A percentile compares a stretch with the other conserved stretches of the same genome.
Evolutionary conservation across 2,888 invertebrate species (phyloP).

Genomic region (Lithodes maja): DNA sequence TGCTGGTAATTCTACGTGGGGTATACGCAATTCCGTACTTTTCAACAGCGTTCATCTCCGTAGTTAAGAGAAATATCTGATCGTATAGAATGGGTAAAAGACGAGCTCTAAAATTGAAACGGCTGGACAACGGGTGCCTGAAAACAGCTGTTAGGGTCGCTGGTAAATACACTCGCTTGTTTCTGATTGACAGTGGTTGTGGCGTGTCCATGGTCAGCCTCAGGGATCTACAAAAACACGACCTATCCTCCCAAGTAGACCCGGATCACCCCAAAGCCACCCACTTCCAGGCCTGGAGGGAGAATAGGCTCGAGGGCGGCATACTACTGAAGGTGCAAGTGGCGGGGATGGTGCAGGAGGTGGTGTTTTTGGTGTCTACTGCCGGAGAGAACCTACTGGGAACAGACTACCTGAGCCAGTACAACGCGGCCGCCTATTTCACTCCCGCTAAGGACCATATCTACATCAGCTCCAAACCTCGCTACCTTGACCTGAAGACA

Average conservation of each 20-base stretch:
- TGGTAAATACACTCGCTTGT: background rate
- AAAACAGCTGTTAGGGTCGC: background rate
- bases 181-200: background rate
- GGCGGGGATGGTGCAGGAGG: background rate
- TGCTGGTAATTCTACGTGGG: no score
- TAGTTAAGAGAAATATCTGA: no score
- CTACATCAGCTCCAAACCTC: background rate
- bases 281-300: background rate
- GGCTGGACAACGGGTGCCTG: background rate
- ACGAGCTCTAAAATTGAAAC: background rate
- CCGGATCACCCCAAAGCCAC: background rate
- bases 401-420: background rate
- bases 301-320: background rate
- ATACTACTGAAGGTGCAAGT: background rate
- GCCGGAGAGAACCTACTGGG: slow-evolving; percentile 1
- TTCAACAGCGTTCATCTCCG: no score
- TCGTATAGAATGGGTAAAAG: background rate
- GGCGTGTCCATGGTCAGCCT: slow-evolving; percentile 7
- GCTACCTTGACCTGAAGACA: background rate
- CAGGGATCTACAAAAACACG: background rate
- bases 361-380: background rate
- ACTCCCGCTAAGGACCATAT: background rate
- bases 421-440: background rate
- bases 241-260: background rate
- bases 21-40: no score